Evolutionary conservation across 2,113 vertebrate genomes (phyloP).

Genomic region (Otolemur garnettii): DNA sequence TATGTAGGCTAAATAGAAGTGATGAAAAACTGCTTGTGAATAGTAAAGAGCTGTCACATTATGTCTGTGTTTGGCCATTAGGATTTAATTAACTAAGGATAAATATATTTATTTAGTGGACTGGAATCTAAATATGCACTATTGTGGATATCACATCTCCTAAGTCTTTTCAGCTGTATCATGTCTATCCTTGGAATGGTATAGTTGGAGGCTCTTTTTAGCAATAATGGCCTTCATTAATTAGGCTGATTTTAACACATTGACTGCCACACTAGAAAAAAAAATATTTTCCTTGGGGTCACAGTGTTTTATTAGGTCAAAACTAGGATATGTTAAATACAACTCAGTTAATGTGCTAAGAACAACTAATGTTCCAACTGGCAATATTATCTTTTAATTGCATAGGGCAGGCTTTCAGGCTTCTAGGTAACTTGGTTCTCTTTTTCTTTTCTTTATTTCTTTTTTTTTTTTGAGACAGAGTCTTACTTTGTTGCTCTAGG

Average conservation of each 20-base stretch:
- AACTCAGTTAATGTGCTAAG: neutral
- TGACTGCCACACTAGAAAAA: no score
- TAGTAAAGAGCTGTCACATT: constrained; percentile 16
- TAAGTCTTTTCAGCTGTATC: neutral
- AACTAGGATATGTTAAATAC: no score
- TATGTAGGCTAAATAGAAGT: neutral
- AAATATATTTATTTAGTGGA: neutral
- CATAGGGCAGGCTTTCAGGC: constrained; percentile 16
- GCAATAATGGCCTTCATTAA: constrained; percentile 47
- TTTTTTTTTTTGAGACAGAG: no score
- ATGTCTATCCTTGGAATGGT: neutral
- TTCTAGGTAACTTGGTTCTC: neutral
- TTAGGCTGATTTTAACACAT: constrained; percentile 41
- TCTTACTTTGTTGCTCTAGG: no score
- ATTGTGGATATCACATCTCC: neutral
- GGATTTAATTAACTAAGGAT: constrained; percentile 1
- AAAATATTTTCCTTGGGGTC: no score
- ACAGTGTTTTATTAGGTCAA: no score
- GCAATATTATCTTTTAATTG: neutral
- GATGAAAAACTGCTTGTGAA: constrained; percentile 12
- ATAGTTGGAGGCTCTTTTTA: neutral
- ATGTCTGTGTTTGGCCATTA: neutral
- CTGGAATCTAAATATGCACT: constrained; percentile 21
- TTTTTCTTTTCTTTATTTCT: neutral
- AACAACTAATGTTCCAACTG: constrained; percentile 29